Percentiles rank a stretch among this genome's conserved stretches.
phyloP scores from a whole-genome alignment of 2,888 invertebrate species.

The Bugulina stolonifera region DNA sequence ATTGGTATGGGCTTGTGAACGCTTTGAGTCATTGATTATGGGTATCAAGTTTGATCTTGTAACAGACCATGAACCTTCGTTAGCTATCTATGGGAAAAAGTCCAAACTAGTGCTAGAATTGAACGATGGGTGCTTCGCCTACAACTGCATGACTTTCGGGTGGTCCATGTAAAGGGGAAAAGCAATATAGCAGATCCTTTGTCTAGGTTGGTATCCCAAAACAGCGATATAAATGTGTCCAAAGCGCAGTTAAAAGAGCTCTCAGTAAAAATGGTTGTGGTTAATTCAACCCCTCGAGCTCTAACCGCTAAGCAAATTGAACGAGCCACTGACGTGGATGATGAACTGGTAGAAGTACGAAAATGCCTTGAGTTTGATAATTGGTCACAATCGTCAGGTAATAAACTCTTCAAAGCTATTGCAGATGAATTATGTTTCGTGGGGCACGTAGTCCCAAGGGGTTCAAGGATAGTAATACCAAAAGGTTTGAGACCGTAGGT shows the following conservation, averaged over 20 bases:
- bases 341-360: not conserved
- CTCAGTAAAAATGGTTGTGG: not conserved
- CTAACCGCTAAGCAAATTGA: not conserved
- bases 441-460: not conserved
- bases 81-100: not conserved
- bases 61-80: slow-evolving; percentile 1
- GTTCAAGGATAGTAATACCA: not conserved
- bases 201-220: not conserved
- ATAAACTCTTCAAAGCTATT: not conserved
- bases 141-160: not conserved
- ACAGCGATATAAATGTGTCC: not conserved
- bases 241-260: not conserved
- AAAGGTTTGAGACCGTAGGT: not conserved
- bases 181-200: not conserved
- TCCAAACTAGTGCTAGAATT: slow-evolving; percentile 3
- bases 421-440: not conserved
- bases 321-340: not conserved
- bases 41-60: not conserved
- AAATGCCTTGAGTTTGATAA: not conserved
- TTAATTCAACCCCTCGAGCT: not conserved
- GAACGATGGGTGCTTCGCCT: not conserved
- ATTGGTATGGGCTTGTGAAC: slow-evolving; percentile 11
- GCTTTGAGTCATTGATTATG: not conserved
- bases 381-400: not conserved
- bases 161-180: not conserved